Evolutionary conservation across 2,797 vertebrate species (phyloP), one percentile per base, ranked within the genome.

Genomic region (Spea hammondii): DNA sequence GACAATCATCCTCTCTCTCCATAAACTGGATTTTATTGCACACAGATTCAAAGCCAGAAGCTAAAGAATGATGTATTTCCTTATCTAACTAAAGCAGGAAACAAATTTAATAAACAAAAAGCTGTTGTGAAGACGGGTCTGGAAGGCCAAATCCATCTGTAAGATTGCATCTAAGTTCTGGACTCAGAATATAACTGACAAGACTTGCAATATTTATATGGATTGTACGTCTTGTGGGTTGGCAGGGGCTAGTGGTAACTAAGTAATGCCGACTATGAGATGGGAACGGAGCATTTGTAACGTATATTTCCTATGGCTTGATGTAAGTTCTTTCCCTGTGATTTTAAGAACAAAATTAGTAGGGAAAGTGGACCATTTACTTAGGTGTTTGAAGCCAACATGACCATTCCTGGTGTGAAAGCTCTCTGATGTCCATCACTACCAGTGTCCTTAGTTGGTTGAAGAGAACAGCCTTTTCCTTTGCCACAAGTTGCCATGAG

Each of bases 61-160:
- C 82, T 75, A 83, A 85, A 86, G 87, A 88, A 87, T 89, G 86
- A 86, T 84, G 83, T 82, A 85, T 83, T 83, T 74, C 72, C 84
- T 88, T 88, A 88, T 88, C 88, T 86, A 85, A 85, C 85, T 79
- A 77, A 85, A 64, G 78, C 69, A 85, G 84, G 74, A 87, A 88
- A 88, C 84, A 87, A 86, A 89, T 88, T 83, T 84, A 88, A 88
- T 86, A 86, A 88, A 82, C 85, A 85, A 86, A 86, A 86, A 86
- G 83, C 59, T 65, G 83, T 85, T 82, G 83, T 83, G 86, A 86
- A 88, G 85, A 77, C 46, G 74, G 69, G 69, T 72, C 78, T 59
- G 32, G 64, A 44, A 67, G 74, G 79, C 79, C 68, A 81, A 76
- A 81, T 72, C 74, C 54, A 76, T 76, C 74, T 72, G 53, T 6